Conservation (phyloP, 2,113 vertebrate genomes). For the Coturnix japonica region DNA sequence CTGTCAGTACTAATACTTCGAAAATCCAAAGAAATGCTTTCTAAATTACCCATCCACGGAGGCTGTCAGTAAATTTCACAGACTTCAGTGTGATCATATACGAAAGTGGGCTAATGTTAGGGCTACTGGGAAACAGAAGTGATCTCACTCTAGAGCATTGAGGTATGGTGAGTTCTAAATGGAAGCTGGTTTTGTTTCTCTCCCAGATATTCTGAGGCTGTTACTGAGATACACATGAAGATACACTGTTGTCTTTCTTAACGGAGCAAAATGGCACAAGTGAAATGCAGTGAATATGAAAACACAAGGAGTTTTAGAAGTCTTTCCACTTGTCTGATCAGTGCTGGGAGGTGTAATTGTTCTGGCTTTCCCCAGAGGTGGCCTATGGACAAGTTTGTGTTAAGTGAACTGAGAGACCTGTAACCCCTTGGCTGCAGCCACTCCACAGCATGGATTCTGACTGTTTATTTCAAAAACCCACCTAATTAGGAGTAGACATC, state of each 20-base stretch:
- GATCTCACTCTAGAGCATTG: neutral
- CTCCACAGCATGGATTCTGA: slow-evolving; percentile 31
- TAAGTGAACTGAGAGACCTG: slow-evolving; percentile 3
- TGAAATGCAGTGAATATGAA: neutral
- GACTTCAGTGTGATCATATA: rapidly evolving
- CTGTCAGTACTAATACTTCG: neutral
- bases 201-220: neutral
- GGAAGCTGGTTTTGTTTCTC: neutral
- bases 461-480: slow-evolving; percentile 2
- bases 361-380: slow-evolving; percentile 32
- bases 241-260: neutral
- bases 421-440: neutral
- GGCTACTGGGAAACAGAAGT: neutral
- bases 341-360: neutral
- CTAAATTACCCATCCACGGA: neutral
- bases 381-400: neutral
- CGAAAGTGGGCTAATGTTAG: neutral
- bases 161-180: neutral
- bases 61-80: neutral
- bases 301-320: slow-evolving; percentile 3
- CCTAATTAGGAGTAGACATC: neutral
- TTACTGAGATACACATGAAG: neutral
- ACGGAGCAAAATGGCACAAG: neutral
- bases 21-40: neutral
- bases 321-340: slow-evolving; percentile 28